Percentiles rank a stretch among this genome's conserved stretches.
Evolutionary conservation across 2,113 vertebrate species (phyloP).

Genomic region (Mastomys natalensis): DNA sequence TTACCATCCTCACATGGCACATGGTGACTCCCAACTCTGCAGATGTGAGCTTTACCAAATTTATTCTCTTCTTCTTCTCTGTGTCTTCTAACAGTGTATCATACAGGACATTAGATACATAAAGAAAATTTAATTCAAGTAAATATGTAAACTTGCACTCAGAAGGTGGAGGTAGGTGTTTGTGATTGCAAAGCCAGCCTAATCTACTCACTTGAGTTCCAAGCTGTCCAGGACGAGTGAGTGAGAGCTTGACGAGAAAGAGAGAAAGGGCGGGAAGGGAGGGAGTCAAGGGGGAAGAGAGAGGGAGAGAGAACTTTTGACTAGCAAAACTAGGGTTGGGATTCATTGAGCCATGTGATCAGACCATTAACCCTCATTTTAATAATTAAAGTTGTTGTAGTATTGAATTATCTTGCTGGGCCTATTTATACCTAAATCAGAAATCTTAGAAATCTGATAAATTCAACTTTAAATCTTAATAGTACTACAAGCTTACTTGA

Average conservation of each 20-base stretch:
- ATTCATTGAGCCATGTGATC: conserved; percentile 51
- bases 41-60: neutral
- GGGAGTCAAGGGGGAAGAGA: neutral
- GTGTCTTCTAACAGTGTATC: neutral
- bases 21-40: conserved; percentile 71
- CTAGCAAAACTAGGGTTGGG: conserved; percentile 65
- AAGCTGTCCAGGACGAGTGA: neutral
- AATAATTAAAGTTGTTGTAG: conserved; percentile 24
- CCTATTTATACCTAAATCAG: conserved; percentile 33
- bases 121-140: conserved; percentile 48
- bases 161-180: neutral
- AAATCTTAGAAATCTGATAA: conserved; percentile 51
- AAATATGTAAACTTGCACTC: neutral
- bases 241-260: no score
- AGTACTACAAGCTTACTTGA: neutral
- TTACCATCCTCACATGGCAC: neutral
- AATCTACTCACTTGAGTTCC: neutral
- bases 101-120: neutral
- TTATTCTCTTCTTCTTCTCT: conserved; percentile 27
- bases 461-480: conserved; percentile 45
- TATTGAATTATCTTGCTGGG: conserved; percentile 33
- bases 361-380: conserved; percentile 19
- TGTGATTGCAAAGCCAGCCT: neutral
- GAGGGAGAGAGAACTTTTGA: neutral
- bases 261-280: no score